Base-by-base conservation (phyloP, 2,113 vertebrate species). In the Aythya baeri region DNA sequence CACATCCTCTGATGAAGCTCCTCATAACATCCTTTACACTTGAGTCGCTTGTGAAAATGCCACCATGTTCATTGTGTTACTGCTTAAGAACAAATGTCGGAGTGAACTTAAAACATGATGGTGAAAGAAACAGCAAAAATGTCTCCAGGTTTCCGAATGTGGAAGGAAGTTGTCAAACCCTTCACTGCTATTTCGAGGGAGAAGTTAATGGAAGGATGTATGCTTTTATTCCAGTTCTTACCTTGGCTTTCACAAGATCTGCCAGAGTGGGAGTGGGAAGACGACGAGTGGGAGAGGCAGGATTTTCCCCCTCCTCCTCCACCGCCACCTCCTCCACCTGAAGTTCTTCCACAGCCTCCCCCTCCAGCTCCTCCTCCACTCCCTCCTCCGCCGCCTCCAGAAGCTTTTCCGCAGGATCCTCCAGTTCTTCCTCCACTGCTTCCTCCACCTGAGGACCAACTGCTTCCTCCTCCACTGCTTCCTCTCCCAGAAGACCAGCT, bases 201-300 rank as follows among this genome's bases (percentile, higher is more conserved):
- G 32, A 25, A 11, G 1, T 36, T n/a, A 75, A 36, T n/a, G 57
- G 14, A 15, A 83, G 63, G 72, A 52, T 17, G 23, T 31, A 3
- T 9, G 36, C 68, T 57, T 81, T 4, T 34, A 32, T 61, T 78
- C 21, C 36, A 7, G 1, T 83, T 91, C 78, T 96, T 96, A 96
- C 96, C 96, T 96, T 61, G 76, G 58, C 70, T 87, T 91, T 84
- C 96, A 62, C 17, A 50, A 44, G 88, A 82, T 27, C 26, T 20
- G 3, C 68, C 72, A 50, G 86, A n/a, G 7, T 90, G 93, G 46
- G 87, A 82, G 5, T 93, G 92, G 59, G 92, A 91, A 25, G 96
- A 95, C 57, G 94, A 93, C 41, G 85, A 95, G 50, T 17, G 87
- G 38, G 59, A 93, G 44, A 93, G 77, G 93, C 88, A 94, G 80